These are phyloP conservation scores for Agrochola lychnidis DNA, from an alignment of 2,888 invertebrate species.

Conservation along the genomic window DNA sequence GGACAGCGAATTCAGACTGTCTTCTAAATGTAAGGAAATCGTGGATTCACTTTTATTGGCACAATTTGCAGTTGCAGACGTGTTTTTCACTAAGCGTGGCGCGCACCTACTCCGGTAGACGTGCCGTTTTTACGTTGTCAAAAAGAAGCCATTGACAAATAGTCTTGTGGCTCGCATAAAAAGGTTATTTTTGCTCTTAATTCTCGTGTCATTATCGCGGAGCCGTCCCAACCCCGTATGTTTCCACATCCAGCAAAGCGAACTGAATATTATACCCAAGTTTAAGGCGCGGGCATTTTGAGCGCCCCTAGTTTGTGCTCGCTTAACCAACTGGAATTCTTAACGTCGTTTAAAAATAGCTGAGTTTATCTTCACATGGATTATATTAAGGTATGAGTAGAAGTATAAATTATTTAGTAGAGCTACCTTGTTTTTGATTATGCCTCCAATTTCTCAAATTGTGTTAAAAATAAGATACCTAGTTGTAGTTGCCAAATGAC, in stretches of 20 bases:
- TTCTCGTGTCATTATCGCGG: not conserved
- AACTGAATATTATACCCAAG: constrained; percentile 44
- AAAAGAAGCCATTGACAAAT: not conserved
- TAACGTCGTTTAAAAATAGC: constrained; percentile 27
- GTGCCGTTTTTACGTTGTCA: too few species aligned
- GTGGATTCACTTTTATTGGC: not conserved
- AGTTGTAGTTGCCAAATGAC: not conserved
- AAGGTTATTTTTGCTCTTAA: too few species aligned
- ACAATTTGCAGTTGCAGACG: not conserved
- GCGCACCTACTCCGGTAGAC: too few species aligned
- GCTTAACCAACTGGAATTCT: constrained; percentile 28
- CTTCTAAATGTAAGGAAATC: too few species aligned
- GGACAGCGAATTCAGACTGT: not conserved
- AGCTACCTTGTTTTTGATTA: not conserved
- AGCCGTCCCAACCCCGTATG: constrained; percentile 11
- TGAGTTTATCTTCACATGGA: not conserved
- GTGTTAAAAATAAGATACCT: not conserved
- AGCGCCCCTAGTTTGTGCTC: constrained; percentile 19
- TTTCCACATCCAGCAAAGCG: constrained; percentile 30
- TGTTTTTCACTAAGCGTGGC: too few species aligned
- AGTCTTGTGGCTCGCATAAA: not conserved
- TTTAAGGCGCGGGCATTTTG: constrained; percentile 33
- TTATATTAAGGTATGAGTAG: not conserved
- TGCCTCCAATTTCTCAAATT: too few species aligned
- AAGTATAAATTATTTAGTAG: not conserved